Conservation (phyloP, 2,888 invertebrate genomes). For the Drosophila paramelanica region DNA sequence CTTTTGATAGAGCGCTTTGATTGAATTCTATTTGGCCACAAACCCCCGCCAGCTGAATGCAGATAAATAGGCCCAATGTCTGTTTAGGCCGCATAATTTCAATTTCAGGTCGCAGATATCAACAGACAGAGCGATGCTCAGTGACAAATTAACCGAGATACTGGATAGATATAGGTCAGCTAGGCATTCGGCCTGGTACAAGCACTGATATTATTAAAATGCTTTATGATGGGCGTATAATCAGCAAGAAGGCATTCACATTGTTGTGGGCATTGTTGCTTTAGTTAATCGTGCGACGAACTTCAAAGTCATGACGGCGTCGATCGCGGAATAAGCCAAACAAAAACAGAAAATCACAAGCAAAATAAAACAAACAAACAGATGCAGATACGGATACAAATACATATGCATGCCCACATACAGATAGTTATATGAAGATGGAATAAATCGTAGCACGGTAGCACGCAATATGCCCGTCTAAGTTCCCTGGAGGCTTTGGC, state of each 20-base stretch:
- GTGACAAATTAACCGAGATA: slow-evolving; percentile 36
- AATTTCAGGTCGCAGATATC: slow-evolving; percentile 20
- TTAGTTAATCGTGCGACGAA: slow-evolving; percentile 78
- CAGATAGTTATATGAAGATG: slow-evolving; percentile 19
- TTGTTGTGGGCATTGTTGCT: slow-evolving; percentile 53
- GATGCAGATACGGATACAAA: slow-evolving; percentile 1
- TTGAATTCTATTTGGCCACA: slow-evolving; percentile 4
- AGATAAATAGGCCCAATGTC: slow-evolving; percentile 3
- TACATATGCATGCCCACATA: slow-evolving; percentile 1
- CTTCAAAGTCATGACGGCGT: slow-evolving; percentile 55
- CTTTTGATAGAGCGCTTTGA: not conserved
- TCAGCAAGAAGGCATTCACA: slow-evolving; percentile 55
- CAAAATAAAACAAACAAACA: slow-evolving; percentile 18
- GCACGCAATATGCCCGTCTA: slow-evolving; percentile 28
- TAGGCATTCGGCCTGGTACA: slow-evolving; percentile 21
- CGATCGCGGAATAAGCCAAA: slow-evolving; percentile 51
- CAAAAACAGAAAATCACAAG: slow-evolving; percentile 26
- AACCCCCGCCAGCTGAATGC: no score
- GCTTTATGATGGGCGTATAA: slow-evolving; percentile 52
- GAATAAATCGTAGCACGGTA: slow-evolving; percentile 48
- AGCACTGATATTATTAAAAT: slow-evolving; percentile 33
- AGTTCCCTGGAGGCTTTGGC: slow-evolving; percentile 33
- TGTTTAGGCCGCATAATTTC: not conserved
- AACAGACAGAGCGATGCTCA: slow-evolving; percentile 2
- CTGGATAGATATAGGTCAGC: slow-evolving; percentile 12